Percentiles rank a stretch among this genome's conserved stretches.
Evolutionary conservation across 1,140 invertebrate genomes (phyloP).

Genomic region (Drusus annulatus): DNA sequence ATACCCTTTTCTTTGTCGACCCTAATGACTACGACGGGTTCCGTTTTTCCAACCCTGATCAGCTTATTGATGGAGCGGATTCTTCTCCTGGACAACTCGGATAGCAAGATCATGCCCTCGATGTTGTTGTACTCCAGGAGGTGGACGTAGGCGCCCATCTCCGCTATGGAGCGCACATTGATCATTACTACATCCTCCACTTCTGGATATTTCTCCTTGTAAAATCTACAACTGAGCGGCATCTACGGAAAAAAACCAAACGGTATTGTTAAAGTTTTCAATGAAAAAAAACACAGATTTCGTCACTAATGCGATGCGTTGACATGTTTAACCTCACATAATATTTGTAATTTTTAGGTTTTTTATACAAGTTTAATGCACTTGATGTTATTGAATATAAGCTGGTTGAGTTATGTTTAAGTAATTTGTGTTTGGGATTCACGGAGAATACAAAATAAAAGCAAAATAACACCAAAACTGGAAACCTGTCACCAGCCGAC

Average conservation of each 20-base stretch:
- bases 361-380: background rate
- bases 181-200: conserved; percentile 99
- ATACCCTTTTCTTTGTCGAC: conserved; percentile 99
- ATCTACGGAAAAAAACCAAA: no score
- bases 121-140: conserved; percentile 99
- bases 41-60: conserved; percentile 97
- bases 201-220: conserved; percentile 97
- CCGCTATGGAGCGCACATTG: conserved; percentile 97
- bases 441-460: background rate
- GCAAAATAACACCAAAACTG: conserved; percentile 10
- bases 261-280: no score
- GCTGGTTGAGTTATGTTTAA: no score
- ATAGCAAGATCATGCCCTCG: conserved; percentile 96
- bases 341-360: background rate
- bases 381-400: no score
- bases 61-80: conserved; percentile 99
- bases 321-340: conserved; percentile 10
- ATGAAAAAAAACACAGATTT: no score
- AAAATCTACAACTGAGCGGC: conserved; percentile 97
- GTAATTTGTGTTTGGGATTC: background rate
- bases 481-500: conserved; percentile 22
- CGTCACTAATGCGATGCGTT: background rate
- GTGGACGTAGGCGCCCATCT: conserved; percentile 99
- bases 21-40: conserved; percentile 99
- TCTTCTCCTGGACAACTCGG: conserved; percentile 97